Evolutionary conservation across 2,797 vertebrate species (phyloP).

Genomic region (Protosalanx chinensis): DNA sequence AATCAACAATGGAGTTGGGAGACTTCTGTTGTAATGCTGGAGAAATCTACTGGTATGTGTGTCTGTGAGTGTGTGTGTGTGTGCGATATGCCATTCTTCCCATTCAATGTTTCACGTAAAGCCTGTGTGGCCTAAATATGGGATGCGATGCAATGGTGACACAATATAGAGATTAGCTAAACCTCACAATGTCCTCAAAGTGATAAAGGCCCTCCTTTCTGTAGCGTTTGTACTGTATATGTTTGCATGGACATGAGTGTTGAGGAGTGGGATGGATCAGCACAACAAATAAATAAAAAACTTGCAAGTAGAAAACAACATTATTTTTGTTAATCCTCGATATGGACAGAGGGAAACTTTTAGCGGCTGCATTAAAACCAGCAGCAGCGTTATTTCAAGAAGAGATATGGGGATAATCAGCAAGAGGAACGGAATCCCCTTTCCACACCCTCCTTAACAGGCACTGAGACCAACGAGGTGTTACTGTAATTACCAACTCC

Average conservation of each 20-base stretch:
- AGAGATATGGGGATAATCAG: slow-evolving; percentile 61
- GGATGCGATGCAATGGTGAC: background rate
- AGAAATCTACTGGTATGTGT: too few relatives aligned
- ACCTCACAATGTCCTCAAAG: background rate
- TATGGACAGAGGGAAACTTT: background rate
- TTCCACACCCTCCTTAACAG: slow-evolving; percentile 3
- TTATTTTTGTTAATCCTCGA: background rate
- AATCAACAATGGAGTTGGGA: background rate
- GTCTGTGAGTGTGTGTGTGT: too few relatives aligned
- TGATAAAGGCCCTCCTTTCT: background rate
- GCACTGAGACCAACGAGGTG: slow-evolving; percentile 41
- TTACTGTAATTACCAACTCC: slow-evolving; percentile 63
- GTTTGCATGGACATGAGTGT: background rate
- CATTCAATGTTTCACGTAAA: background rate
- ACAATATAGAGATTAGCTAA: background rate
- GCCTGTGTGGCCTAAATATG: background rate
- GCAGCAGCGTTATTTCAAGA: slow-evolving; percentile 53
- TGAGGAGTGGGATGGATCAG: background rate
- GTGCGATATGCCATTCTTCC: background rate
- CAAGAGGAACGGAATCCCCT: slow-evolving; percentile 14
- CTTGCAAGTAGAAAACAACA: background rate
- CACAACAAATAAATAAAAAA: too few relatives aligned
- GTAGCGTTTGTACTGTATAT: background rate
- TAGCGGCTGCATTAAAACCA: slow-evolving; percentile 24
- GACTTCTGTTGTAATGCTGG: too few relatives aligned